phyloP scores from a whole-genome alignment of 2,888 invertebrate species.

The Archips xylosteana region DNA sequence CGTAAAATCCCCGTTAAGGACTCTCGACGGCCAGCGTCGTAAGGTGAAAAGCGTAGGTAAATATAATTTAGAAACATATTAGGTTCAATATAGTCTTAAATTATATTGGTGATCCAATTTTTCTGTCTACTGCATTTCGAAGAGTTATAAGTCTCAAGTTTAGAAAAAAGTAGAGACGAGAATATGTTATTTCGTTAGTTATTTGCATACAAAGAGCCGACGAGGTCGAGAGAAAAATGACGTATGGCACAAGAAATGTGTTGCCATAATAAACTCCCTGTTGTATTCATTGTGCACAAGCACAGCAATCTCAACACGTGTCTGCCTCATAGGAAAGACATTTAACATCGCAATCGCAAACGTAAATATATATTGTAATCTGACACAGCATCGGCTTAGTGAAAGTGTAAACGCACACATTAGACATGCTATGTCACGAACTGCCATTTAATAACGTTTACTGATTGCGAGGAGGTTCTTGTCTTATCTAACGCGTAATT shows the following conservation, averaged over 20 bases:
- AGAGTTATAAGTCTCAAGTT: neutral
- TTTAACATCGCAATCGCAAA: slow-evolving; percentile 45
- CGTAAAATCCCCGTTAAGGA: slow-evolving; percentile 71
- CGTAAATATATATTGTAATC: slow-evolving; percentile 52
- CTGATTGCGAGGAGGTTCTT: slow-evolving; percentile 18
- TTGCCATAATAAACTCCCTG: slow-evolving; percentile 33
- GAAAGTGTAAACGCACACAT: slow-evolving; percentile 55
- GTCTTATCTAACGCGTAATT: slow-evolving; percentile 16
- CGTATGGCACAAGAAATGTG: slow-evolving; percentile 22
- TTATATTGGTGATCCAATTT: slow-evolving; percentile 3
- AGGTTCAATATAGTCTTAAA: slow-evolving; percentile 44
- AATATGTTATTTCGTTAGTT: neutral
- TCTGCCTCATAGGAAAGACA: slow-evolving; percentile 24
- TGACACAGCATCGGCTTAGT: slow-evolving; percentile 54
- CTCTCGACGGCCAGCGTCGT: slow-evolving; percentile 56
- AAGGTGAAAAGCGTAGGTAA: slow-evolving; percentile 56
- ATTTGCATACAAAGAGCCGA: slow-evolving; percentile 23
- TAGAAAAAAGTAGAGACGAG: neutral
- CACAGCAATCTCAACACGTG: slow-evolving; percentile 35
- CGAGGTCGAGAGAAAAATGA: slow-evolving; percentile 14
- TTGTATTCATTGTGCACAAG: slow-evolving; percentile 30
- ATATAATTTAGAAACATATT: slow-evolving; percentile 30
- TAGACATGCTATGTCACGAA: slow-evolving; percentile 49
- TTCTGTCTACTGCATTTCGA: neutral
- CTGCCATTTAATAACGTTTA: slow-evolving; percentile 48